These are phyloP conservation scores for Phymastichus coffea DNA, from an alignment of 1,140 invertebrate genomes.

Conservation along the genomic window DNA sequence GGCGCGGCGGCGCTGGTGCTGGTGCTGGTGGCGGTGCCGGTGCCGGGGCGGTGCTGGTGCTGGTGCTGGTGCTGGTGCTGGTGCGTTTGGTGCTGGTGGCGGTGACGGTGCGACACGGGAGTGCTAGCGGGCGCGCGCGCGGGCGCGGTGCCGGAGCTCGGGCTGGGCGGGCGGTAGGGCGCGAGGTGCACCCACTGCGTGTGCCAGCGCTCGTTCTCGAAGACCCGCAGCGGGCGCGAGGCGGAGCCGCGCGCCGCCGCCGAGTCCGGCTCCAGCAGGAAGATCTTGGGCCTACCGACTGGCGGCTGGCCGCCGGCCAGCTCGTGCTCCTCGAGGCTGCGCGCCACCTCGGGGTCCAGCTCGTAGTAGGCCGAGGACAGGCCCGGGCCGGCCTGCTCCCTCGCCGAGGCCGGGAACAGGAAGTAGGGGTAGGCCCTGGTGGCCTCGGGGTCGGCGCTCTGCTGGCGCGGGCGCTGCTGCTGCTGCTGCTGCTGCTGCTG, in stretches of 20 bases:
- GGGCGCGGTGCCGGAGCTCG: not conserved
- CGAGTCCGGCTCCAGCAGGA: slow-evolving; percentile 21
- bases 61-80: slow-evolving; percentile 39
- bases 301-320: slow-evolving; percentile 38
- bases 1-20: slow-evolving; percentile 19
- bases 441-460: slow-evolving; percentile 38
- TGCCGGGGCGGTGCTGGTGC: slow-evolving; percentile 37
- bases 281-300: slow-evolving; percentile 36
- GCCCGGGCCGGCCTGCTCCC: slow-evolving; percentile 42
- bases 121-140: slow-evolving; percentile 31
- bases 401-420: slow-evolving; percentile 56
- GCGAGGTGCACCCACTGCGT: slow-evolving; percentile 26
- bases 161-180: not conserved
- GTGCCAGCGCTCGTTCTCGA: slow-evolving; percentile 19
- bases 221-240: slow-evolving; percentile 32
- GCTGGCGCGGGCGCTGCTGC: not conserved
- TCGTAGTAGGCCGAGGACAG: slow-evolving; percentile 42
- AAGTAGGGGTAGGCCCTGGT: slow-evolving; percentile 62
- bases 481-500: not conserved
- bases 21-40: slow-evolving; percentile 36
- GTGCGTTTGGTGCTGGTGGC: slow-evolving; percentile 46
- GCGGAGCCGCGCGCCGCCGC: slow-evolving; percentile 22
- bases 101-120: slow-evolving; percentile 42
- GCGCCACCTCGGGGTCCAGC: slow-evolving; percentile 38
- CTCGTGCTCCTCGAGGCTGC: slow-evolving; percentile 35